Evolutionary conservation across 1,140 invertebrate species (phyloP).

Genomic region (Hydropsyche tenuis): DNA sequence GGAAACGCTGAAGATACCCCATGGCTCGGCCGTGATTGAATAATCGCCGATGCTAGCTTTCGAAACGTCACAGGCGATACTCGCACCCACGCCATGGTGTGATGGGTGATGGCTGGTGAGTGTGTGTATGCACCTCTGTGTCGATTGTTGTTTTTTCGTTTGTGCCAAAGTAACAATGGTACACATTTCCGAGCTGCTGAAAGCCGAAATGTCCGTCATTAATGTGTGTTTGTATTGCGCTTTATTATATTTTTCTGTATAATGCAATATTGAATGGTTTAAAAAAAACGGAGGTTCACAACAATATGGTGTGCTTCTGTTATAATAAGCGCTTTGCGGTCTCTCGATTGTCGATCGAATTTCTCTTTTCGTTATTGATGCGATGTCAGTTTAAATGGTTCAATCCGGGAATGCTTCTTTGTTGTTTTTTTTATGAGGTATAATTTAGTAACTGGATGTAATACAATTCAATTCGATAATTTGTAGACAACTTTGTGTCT

Average conservation of each 20-base stretch:
- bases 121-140: neutral
- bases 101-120: no score
- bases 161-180: neutral
- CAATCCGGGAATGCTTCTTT: no score
- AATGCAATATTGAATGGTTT: neutral
- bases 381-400: neutral
- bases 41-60: constrained; percentile 18
- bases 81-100: neutral
- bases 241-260: neutral
- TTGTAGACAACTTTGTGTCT: no score
- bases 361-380: neutral
- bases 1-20: neutral
- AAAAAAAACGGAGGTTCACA: neutral
- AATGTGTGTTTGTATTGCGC: neutral
- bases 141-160: neutral
- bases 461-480: no score
- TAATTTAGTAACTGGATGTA: no score
- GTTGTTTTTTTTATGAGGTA: no score
- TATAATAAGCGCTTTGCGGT: constrained; percentile 14
- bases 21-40: constrained; percentile 22
- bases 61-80: constrained; percentile 22
- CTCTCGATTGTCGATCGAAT: neutral
- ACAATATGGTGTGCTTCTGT: neutral
- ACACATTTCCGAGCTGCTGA: neutral
- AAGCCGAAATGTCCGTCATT: constrained; percentile 12